A percentile compares a stretch with the other conserved stretches of the same genome.
phyloP scores from a whole-genome alignment of 1,140 invertebrate genomes.

The Drosophila watanabei region DNA sequence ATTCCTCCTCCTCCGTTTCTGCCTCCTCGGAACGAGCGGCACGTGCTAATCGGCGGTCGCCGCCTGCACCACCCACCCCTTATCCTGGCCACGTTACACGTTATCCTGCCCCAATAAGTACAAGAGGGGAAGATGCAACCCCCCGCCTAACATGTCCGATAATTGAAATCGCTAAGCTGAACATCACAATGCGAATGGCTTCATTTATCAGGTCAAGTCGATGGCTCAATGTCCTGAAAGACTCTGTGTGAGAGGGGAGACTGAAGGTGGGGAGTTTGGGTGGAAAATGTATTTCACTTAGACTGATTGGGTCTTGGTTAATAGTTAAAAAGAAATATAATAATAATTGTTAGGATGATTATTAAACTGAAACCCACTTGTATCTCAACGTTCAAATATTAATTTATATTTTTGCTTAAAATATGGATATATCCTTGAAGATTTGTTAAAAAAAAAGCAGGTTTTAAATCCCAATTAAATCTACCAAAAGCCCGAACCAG shows the following conservation, averaged over 20 bases:
- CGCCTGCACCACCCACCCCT: constrained; percentile 46
- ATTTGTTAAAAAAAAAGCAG: not conserved
- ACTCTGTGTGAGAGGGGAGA: too few species aligned
- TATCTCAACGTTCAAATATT: too few species aligned
- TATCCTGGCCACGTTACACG: not conserved
- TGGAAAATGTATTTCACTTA: constrained; percentile 32
- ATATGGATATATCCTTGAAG: not conserved
- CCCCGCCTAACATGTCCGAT: constrained; percentile 48
- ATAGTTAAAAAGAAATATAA: not conserved
- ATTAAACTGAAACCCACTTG: too few species aligned
- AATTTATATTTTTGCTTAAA: too few species aligned
- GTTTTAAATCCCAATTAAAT: not conserved
- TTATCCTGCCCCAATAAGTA: constrained; percentile 3
- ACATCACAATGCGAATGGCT: constrained; percentile 61
- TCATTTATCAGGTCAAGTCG: constrained; percentile 69
- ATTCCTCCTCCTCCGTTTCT: too few species aligned
- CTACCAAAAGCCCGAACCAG: not conserved
- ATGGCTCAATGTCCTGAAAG: constrained; percentile 14
- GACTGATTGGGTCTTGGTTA: constrained; percentile 48
- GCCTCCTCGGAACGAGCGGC: constrained; percentile 51
- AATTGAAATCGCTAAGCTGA: constrained; percentile 77
- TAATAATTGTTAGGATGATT: not conserved
- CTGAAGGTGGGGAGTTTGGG: not conserved
- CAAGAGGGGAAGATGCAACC: constrained; percentile 11
- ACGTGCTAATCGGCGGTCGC: constrained; percentile 80